These are phyloP conservation scores for Litoditis marina DNA, from an alignment of 2,888 invertebrate species.

Conservation along the genomic window DNA sequence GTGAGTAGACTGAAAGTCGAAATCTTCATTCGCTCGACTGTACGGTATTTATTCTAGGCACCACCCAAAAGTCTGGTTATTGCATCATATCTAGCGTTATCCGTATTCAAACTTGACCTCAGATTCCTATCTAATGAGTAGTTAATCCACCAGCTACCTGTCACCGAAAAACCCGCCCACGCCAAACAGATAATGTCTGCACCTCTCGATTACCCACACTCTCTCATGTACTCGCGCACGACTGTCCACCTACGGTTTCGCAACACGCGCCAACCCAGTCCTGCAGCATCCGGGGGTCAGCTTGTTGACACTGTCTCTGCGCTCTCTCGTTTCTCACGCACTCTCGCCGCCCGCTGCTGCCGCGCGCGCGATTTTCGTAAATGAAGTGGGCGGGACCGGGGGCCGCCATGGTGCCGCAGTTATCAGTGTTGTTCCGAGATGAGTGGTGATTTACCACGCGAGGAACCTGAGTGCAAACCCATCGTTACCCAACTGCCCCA, in stretches of 20 bases:
- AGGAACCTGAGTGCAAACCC: conserved; percentile 3
- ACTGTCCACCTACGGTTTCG: not conserved
- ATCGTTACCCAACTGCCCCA: too few relatives aligned
- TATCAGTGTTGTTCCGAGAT: conserved; percentile 12
- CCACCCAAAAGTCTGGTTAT: too few relatives aligned
- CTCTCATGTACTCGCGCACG: not conserved
- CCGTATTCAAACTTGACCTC: not conserved
- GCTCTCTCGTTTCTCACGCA: conserved; percentile 1
- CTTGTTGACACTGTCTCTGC: conserved; percentile 3
- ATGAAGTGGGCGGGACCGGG: conserved; percentile 4
- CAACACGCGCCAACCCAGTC: not conserved
- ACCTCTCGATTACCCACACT: not conserved
- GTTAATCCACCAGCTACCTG: not conserved
- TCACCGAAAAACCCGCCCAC: too few relatives aligned
- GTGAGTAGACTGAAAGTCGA: too few relatives aligned
- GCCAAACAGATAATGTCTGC: too few relatives aligned
- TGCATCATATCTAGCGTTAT: too few relatives aligned
- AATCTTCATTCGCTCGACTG: too few relatives aligned
- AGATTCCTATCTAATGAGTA: too few relatives aligned
- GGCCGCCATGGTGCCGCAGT: conserved; percentile 6
- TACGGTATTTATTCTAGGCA: too few relatives aligned
- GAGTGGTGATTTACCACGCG: conserved; percentile 9
- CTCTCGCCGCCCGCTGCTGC: conserved; percentile 5
- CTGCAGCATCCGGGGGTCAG: conserved; percentile 10
- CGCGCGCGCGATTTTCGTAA: too few relatives aligned